These are phyloP conservation scores for Drosophila repleta DNA, from an alignment of 1,140 invertebrate species.

Conservation along the genomic window DNA sequence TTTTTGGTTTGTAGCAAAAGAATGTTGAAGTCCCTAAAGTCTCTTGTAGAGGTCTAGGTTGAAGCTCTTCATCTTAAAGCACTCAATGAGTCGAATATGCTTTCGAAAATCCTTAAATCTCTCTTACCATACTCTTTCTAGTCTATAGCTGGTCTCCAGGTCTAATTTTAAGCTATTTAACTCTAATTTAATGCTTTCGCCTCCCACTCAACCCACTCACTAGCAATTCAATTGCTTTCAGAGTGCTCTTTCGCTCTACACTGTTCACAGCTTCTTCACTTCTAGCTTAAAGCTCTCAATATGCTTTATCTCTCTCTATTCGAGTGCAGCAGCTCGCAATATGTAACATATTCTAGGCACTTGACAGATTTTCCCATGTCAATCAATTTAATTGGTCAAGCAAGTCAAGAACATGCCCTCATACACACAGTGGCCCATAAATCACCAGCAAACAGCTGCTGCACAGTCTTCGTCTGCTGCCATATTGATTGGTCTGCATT, in stretches of 20 bases:
- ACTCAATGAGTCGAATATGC: neutral
- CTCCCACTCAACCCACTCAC: too few species aligned
- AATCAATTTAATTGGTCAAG: slow-evolving; percentile 76
- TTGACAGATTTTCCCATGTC: slow-evolving; percentile 79
- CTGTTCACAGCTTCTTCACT: too few species aligned
- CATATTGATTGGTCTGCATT: slow-evolving; percentile 64
- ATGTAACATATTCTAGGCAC: slow-evolving; percentile 13
- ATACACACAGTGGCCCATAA: slow-evolving; percentile 51
- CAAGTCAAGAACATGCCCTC: slow-evolving; percentile 61
- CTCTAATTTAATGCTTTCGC: too few species aligned
- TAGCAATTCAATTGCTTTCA: too few species aligned
- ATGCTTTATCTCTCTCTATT: neutral
- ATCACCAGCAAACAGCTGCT: slow-evolving; percentile 64
- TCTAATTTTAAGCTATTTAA: too few species aligned
- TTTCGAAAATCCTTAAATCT: neutral
- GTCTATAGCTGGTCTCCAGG: too few species aligned
- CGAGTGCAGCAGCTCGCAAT: neutral
- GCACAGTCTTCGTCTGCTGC: slow-evolving; percentile 38
- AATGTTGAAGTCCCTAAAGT: too few species aligned
- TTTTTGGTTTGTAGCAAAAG: too few species aligned
- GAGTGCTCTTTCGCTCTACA: neutral
- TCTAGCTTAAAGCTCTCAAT: neutral
- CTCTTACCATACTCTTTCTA: neutral
- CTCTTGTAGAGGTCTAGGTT: too few species aligned
- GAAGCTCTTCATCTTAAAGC: too few species aligned